A percentile compares a stretch with the other conserved stretches of the same genome.
phyloP scores from a whole-genome alignment of 2,113 vertebrate species.

The Callocephalon fimbriatum region DNA sequence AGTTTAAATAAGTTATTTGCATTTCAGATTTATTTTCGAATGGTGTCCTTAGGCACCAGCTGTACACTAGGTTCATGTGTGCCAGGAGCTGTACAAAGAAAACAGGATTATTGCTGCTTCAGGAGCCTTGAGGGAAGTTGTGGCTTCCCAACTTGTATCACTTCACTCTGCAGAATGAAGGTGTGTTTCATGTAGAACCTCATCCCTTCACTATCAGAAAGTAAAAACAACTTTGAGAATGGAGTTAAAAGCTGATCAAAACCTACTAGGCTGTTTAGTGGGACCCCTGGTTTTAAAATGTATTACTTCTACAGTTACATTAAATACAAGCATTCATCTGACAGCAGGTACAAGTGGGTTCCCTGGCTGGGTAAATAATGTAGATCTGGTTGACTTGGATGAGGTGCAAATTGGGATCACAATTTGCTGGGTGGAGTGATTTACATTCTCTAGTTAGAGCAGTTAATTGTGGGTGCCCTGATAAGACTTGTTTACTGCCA shows the following conservation, averaged over 20 bases:
- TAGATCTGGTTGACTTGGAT: constrained; percentile 81
- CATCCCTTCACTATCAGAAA: neutral
- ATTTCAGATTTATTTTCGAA: constrained; percentile 35
- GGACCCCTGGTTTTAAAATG: neutral
- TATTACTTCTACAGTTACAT: neutral
- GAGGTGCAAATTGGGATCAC: constrained; percentile 86
- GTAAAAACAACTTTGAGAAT: neutral
- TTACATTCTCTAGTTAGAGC: constrained; percentile 77
- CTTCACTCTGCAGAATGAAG: neutral
- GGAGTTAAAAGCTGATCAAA: neutral
- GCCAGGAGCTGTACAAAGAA: neutral
- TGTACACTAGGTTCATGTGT: neutral
- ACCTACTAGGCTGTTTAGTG: neutral
- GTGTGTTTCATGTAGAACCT: neutral
- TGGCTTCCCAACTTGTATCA: neutral
- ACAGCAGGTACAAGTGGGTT: constrained; percentile 78
- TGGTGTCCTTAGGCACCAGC: constrained; percentile 11
- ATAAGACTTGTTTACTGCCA: constrained; percentile 72
- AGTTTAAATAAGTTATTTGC: constrained; percentile 49
- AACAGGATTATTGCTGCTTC: neutral
- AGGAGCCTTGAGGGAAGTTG: neutral
- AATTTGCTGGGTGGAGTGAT: constrained; percentile 75
- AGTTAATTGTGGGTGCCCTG: constrained; percentile 60
- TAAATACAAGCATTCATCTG: constrained; percentile 28
- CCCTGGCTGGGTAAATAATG: constrained; percentile 81